These are phyloP conservation scores for Saturnia japonica DNA, from an alignment of 2,888 invertebrate genomes.

Conservation along the genomic window DNA sequence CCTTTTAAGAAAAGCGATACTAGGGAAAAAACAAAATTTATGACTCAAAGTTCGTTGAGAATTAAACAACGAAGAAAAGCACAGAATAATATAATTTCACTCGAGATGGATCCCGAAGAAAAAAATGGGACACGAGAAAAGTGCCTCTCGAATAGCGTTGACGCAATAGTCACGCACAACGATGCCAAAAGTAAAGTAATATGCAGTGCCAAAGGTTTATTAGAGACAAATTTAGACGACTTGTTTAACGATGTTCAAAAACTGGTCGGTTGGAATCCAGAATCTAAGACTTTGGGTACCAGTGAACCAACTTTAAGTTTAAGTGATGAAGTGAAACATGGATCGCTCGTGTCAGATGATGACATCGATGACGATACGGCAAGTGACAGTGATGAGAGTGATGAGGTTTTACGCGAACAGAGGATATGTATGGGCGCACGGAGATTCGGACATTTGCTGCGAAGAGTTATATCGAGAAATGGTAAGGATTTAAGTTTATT, in stretches of 20 bases:
- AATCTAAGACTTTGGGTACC: slow-evolving; percentile 69
- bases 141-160: slow-evolving; percentile 71
- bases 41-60: slow-evolving; percentile 62
- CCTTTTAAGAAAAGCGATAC: slow-evolving; percentile 45
- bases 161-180: slow-evolving; percentile 63
- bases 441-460: slow-evolving; percentile 69
- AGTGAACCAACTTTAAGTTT: slow-evolving; percentile 72
- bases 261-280: slow-evolving; percentile 58
- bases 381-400: slow-evolving; percentile 71
- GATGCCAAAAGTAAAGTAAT: slow-evolving; percentile 75
- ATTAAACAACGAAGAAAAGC: slow-evolving; percentile 68
- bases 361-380: slow-evolving; percentile 69
- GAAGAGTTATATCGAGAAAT: slow-evolving; percentile 75
- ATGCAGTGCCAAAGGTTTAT: slow-evolving; percentile 81
- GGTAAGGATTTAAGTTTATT: slow-evolving; percentile 52
- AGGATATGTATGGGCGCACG: slow-evolving; percentile 75
- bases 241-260: slow-evolving; percentile 68
- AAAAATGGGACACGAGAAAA: slow-evolving; percentile 59
- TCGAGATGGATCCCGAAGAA: slow-evolving; percentile 47
- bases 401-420: slow-evolving; percentile 69
- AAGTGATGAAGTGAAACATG: slow-evolving; percentile 57
- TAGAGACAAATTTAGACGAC: slow-evolving; percentile 80
- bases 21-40: slow-evolving; percentile 48
- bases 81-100: slow-evolving; percentile 55
- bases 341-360: slow-evolving; percentile 70